Evolutionary conservation across 2,888 invertebrate species (phyloP), one percentile per base, ranked within the genome.

Genomic region (Ptycholaimellus sp.): DNA sequence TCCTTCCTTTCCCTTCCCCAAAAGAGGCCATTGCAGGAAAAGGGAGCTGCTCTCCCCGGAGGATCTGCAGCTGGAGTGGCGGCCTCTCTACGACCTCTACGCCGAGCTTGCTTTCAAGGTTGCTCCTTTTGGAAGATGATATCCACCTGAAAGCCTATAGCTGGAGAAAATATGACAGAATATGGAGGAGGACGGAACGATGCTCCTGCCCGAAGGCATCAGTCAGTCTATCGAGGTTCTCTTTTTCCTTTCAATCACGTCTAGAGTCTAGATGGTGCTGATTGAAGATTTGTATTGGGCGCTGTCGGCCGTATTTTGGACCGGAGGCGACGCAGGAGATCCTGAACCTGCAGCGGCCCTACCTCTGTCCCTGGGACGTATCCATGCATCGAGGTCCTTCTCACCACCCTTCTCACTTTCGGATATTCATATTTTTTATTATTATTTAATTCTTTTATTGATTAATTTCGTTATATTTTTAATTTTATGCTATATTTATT

Each of bases 51-150:
- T 85, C 44, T 68, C 73, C 3, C 73, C 77, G 25, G 70, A 74
- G 40, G 85, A 87, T 42, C 56, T 87, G 39, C 68, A 69, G 40
- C 63, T 87, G 42, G 73, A 74, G 36, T 87, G 87, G 87, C 67
- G 72, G 46, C 82, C 82, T 11, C 62, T 87, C 7, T 79, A 76
- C 56, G 68, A 74, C 6, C 57, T 79, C 30, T 52, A 59, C 37
- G 53, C 60, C 4, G 46, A 47, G 36, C 46, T 57, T 18, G 32
- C 43, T n/a, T 52, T 43, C 41, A 52, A 51, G 32, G 49, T 45
- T 31, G 36, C 49, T 14, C 38, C 28, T 27, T 25, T 7, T 33
- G 11, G 11, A 21, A 7, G 21, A 13, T 16, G 11, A n/a, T n/a
- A n/a, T n/a, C n/a, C n/a, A n/a, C n/a, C n/a, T n/a, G n/a, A n/a